Evolutionary conservation across 2,113 vertebrate species (phyloP).

Genomic region (Mobula hypostoma): DNA sequence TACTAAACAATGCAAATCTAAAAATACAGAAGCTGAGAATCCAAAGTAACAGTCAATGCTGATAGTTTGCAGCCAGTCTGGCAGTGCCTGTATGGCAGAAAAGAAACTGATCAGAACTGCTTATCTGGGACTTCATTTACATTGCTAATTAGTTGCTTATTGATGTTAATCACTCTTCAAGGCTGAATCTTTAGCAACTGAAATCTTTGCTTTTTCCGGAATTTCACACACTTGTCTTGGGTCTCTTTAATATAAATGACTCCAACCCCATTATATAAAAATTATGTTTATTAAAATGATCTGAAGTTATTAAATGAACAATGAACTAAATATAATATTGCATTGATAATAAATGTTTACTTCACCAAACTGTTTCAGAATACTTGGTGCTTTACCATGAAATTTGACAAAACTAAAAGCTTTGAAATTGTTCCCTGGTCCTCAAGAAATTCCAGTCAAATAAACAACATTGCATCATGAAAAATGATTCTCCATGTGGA

Average conservation of each 20-base stretch:
- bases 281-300: not conserved
- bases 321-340: not conserved
- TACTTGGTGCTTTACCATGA: not conserved
- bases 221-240: not conserved
- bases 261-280: not conserved
- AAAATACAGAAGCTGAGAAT: no score
- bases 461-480: not conserved
- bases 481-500: slow-evolving; percentile 1
- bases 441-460: not conserved
- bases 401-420: not conserved
- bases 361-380: not conserved
- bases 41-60: no score
- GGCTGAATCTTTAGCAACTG: not conserved
- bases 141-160: not conserved
- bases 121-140: not conserved
- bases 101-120: not conserved
- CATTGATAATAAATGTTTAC: not conserved
- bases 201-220: not conserved
- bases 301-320: not conserved
- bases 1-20: no score
- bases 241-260: not conserved
- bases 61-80: no score
- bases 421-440: not conserved
- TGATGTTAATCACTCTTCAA: not conserved
- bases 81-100: no score